Base-by-base conservation (phyloP, 2,797 vertebrate species). In the Coreius guichenoti region DNA sequence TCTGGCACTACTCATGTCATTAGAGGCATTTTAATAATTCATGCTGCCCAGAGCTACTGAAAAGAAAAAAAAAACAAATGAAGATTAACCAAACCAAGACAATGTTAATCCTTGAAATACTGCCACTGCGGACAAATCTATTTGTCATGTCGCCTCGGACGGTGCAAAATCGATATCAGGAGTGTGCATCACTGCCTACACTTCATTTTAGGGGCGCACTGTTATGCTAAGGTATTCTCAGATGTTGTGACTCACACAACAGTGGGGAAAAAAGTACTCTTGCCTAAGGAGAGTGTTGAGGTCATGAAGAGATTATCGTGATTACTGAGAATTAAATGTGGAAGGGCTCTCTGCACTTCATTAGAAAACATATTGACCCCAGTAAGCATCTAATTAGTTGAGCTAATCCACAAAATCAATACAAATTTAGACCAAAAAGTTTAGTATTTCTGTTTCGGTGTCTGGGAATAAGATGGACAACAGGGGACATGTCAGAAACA, bases 11-110 rank as follows among this genome's bases (percentile, higher is more conserved):
- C 87, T 87, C 88, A 87, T 93, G 94, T 95, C 93, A 94, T 95
- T 94, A 94, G 92, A 92, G 90, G 85, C 83, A 79, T 80, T 91
- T 95, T 90, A 94, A 95, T 94, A 93, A 95, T 95, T 94, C 87
- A 95, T 56, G 26, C 86, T 87, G 92, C 92, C 92, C 92, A 85
- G 90, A 92, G 92, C 92, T 93, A 90, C 61, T 74, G 54, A 75
- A 43, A 82, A 65, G 67, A 43, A 85, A 81, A 45, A 63, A 39
- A 83, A 86, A 84, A 84, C 72, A 47, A 82, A 86, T 70, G 77
- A 86, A 84, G 86, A 82, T 84, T 81, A 83, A 88, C 87, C 76
- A 90, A 90, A 85, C 83, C 85, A 89, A 91, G 90, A 94, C 92
- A 93, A 91, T 89, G 86, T 13, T 67, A 84, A 88, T 92, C 90